Evolutionary conservation across 2,797 vertebrate genomes (phyloP), one percentile per base, ranked within the genome.

Genomic region (Leptoclinus maculatus): DNA sequence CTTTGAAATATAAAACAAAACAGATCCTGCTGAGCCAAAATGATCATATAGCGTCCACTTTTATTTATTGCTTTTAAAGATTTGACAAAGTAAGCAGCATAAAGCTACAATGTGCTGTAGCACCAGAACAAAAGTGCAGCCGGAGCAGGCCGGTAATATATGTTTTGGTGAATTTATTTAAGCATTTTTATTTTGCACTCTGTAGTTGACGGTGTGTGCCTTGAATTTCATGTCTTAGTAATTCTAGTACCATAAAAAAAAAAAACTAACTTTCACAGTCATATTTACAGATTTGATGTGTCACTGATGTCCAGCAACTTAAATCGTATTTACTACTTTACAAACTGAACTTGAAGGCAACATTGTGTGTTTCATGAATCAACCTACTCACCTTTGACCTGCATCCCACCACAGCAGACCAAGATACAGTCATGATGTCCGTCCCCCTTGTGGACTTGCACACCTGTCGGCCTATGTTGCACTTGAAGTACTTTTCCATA

Each of bases 381-480:
- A n/a, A 3, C 51, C 16, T 13, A 4, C 16, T 80, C 21, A 59
- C 5, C 38, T 51, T 45, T 49, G 70, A 43, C 64, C 56, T 34
- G 27, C 16, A 23, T 53, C 32, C 17, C 21, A 49, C n/a, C 65
- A 23, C 49, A 38, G 36, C 51, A 63, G 19, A 74, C 21, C 32
- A 54, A 39, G 27, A 49, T 3, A 14, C 38, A 10, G 16, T 10
- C 4, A 3, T 39, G 45, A 47, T 9, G 19, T 13, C 1, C 34
- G 25, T 12, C 23, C 8, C 9, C 23, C n/a, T 43, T 38, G 27
- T 54, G 25, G 41, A 32, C 12, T 9, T 58, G 39, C 60, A 41
- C 74, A 89, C 79, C 76, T 83, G 74, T 81, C 80, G 84, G 66
- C 59, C 45, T 13, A 6, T 16, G 45, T 3, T 58, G 60, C 17